Base-by-base conservation (phyloP, 2,797 vertebrate genomes). In the Ambastaia sidthimunki region DNA sequence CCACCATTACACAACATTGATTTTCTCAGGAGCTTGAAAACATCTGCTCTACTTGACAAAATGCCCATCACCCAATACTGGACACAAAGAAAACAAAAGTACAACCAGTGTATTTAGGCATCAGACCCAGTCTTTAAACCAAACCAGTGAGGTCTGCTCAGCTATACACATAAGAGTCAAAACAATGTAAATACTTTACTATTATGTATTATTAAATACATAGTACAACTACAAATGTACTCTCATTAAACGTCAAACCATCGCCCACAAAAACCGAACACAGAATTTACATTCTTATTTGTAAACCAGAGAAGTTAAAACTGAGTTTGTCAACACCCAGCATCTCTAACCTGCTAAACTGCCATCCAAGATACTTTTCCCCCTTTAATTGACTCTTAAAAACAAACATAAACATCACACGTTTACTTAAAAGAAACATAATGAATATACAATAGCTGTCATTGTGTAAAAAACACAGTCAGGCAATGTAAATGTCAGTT, bases 1-100 rank as follows among this genome's bases (percentile, higher is more conserved):
- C 44, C 16, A 54, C 74, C 19, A 55, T 62, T 66, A 54, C 60
- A 65, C 50, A 54, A 41, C 62, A 68, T 9, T 47, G 50, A 76
- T 57, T 55, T 34, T 11, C 48, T 34, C 19, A 3, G 9, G 52
- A 74, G 44, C n/a, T 63, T 50, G 37, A 18, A 74, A 74, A 74
- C n/a, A 50, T 48, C 44, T 48, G 37, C 31, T 41, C 48, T 55
- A 55, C 37, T 76, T 67, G 60, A 75, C 31, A 55, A 57, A 3
- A 13, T 3, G 34, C 37, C 21, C 34, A 57, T 59, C 16, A 59
- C 37, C 25, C 48, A 68, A 68, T 9, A 76, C 31, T 37, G 2
- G 9, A 65, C n/a, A 31, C 31, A 65, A 65, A 37, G 31, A 65
- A 65, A 65, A 59, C 21, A 23, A 59, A 10, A 41, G 11, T n/a